phyloP scores from a whole-genome alignment of 2,113 vertebrate species.

The Tupaia tana region DNA sequence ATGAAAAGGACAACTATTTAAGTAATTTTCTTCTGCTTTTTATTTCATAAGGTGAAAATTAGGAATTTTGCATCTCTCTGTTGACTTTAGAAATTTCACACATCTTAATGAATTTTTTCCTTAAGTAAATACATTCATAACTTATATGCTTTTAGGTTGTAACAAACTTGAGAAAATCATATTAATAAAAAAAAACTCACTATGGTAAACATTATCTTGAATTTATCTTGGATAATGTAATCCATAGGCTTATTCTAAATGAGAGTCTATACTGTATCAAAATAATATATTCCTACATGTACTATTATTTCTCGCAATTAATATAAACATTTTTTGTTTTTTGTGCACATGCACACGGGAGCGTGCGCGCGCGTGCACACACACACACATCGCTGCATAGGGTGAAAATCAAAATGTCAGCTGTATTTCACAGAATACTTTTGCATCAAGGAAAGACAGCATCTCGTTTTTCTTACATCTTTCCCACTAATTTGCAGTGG shows the following conservation, averaged over 20 bases:
- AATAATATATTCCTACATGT: background rate
- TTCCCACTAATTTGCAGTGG: background rate
- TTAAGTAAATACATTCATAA: background rate
- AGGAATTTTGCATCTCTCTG: background rate
- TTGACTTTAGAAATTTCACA: slow-evolving; percentile 40
- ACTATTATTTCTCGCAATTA: background rate
- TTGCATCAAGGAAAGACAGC: background rate
- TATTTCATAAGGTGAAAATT: slow-evolving; percentile 38
- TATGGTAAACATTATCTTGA: background rate
- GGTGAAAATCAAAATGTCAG: background rate
- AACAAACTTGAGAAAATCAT: background rate
- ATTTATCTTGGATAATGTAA: background rate
- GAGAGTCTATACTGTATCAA: background rate
- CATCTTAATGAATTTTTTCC: background rate
- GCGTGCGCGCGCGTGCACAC: background rate
- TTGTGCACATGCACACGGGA: too few species aligned
- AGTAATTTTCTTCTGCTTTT: background rate
- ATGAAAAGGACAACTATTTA: background rate
- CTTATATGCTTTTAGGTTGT: background rate
- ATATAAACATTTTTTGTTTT: background rate
- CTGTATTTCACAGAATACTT: background rate
- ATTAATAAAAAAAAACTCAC: background rate
- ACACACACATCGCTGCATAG: background rate
- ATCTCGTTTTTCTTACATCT: background rate
- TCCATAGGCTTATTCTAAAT: background rate